Conservation (phyloP, 1,140 invertebrate genomes). For the Drosophila ogumai region DNA sequence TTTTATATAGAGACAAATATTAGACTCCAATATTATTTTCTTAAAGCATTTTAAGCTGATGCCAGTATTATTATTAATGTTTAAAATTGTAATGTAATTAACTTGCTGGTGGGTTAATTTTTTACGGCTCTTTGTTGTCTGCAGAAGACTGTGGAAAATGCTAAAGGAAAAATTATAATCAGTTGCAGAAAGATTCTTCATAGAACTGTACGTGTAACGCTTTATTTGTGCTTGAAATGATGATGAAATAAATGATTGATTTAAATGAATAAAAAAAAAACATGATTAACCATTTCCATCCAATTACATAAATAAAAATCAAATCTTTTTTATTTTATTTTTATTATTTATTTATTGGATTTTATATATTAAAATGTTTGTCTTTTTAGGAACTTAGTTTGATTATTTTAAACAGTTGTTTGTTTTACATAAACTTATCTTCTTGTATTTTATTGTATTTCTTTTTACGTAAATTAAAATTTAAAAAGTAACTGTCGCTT, state of each 20-base stretch:
- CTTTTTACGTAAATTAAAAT: too few species aligned
- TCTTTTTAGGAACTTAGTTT: neutral
- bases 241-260: neutral
- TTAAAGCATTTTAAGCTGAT: neutral
- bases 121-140: constrained; percentile 45
- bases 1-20: too few species aligned
- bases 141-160: constrained; percentile 11
- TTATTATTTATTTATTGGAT: too few species aligned
- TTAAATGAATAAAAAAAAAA: neutral
- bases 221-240: neutral
- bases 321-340: too few species aligned
- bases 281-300: too few species aligned
- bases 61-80: neutral
- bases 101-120: constrained; percentile 11
- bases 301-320: neutral
- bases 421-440: neutral
- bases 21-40: neutral
- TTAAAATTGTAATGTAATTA: neutral
- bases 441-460: too few species aligned
- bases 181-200: neutral
- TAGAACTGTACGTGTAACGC: constrained; percentile 1
- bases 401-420: neutral
- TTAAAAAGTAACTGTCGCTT: neutral
- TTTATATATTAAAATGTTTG: too few species aligned
- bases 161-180: constrained; percentile 8